Evolutionary conservation across 2,113 vertebrate genomes (phyloP).

Genomic region (Tyto alba): DNA sequence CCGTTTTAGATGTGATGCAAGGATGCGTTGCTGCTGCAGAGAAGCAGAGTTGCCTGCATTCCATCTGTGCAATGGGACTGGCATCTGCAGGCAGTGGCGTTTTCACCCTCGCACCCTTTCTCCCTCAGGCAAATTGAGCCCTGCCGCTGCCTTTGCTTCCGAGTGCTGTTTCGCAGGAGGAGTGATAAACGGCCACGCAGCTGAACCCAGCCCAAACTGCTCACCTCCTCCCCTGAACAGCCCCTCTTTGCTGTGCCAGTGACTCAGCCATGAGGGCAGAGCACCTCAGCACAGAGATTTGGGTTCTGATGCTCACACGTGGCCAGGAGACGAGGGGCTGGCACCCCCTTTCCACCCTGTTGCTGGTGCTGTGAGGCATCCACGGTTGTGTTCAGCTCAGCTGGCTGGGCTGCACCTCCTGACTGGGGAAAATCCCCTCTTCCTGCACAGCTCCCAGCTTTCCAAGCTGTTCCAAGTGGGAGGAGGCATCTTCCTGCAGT

Average conservation of each 20-base stretch:
- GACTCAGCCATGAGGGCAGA: rapidly evolving
- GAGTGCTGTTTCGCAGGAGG: rapidly evolving
- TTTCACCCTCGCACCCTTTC: not conserved
- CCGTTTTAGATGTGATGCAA: rapidly evolving
- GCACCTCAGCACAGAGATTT: not conserved
- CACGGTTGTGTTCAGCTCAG: rapidly evolving
- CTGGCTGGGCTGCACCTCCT: not conserved
- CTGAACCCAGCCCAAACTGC: not conserved
- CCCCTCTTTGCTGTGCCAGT: rapidly evolving
- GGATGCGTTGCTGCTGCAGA: not conserved
- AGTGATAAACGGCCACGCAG: rapidly evolving
- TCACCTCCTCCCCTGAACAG: not conserved
- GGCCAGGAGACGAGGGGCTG: not conserved
- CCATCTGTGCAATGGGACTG: rapidly evolving
- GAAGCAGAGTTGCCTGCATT: not conserved
- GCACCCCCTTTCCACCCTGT: rapidly evolving
- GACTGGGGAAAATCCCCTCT: not conserved
- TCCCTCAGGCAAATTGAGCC: too few species aligned
- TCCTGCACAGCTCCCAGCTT: not conserved
- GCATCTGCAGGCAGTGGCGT: rapidly evolving
- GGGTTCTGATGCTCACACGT: rapidly evolving
- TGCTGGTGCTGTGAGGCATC: not conserved
- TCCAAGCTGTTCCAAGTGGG: not conserved
- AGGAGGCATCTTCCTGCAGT: not conserved
- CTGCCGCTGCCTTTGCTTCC: not conserved